A percentile compares a stretch with the other conserved stretches of the same genome.
phyloP scores from a whole-genome alignment of 2,888 invertebrate genomes.

The Pammene aurita region DNA sequence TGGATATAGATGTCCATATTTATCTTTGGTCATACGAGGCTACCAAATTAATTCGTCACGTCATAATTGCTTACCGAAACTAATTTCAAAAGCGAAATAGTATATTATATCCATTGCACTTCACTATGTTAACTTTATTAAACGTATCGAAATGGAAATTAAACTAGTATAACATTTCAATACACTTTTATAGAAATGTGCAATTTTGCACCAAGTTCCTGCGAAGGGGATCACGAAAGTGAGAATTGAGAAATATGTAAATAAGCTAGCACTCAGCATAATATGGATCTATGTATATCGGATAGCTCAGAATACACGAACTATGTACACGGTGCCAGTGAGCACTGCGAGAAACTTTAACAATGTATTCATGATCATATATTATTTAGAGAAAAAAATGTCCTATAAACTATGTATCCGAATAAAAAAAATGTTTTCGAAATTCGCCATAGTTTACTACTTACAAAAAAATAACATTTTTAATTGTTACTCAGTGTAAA shows the following conservation, averaged over 20 bases:
- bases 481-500: too few relatives aligned
- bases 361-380: too few relatives aligned
- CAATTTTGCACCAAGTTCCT: too few relatives aligned
- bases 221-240: background rate
- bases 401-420: too few relatives aligned
- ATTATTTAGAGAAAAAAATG: too few relatives aligned
- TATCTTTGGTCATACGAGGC: background rate
- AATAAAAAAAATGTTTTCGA: too few relatives aligned
- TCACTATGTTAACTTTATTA: conserved; percentile 10
- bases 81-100: background rate
- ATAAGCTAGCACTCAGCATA: conserved; percentile 6
- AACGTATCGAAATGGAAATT: conserved; percentile 27
- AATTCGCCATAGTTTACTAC: too few relatives aligned
- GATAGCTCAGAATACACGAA: background rate
- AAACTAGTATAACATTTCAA: conserved; percentile 7
- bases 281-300: background rate
- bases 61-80: background rate
- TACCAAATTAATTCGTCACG: background rate
- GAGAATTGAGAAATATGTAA: background rate
- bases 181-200: conserved; percentile 30
- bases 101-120: too few relatives aligned
- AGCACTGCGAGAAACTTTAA: too few relatives aligned
- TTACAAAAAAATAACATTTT: too few relatives aligned
- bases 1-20: background rate
- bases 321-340: too few relatives aligned